A percentile compares a stretch with the other conserved stretches of the same genome.
phyloP scores from a whole-genome alignment of 2,113 vertebrate genomes.

The western clawed frog (Xenopus tropicalis) region UCB_Xtro_10.0 CM004448.2:38818501-38819000 shows the following conservation, averaged over 20 bases:
- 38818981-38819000: constrained; percentile 77
- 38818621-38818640: constrained; percentile 80
- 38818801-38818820: constrained; percentile 82
- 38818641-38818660: constrained; percentile 81
- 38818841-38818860: constrained; percentile 89
- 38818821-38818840: constrained; percentile 88
- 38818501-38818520: constrained; percentile 80
- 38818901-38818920: constrained; percentile 66
- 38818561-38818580: constrained; percentile 82
- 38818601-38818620: constrained; percentile 82
- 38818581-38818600: constrained; percentile 85
- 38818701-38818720: constrained; percentile 77
- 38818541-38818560: constrained; percentile 69
- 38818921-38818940: constrained; percentile 51
- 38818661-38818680: constrained; percentile 78
- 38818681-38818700: constrained; percentile 85
- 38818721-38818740: constrained; percentile 83
- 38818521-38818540: constrained; percentile 84
- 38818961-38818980: constrained; percentile 83
- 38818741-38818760: constrained; percentile 75
- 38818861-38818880: constrained; percentile 92
- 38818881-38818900: constrained; percentile 81
- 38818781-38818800: constrained; percentile 93
- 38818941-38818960: constrained; percentile 60
- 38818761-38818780: constrained; percentile 75